Conservation (phyloP, 2,113 vertebrate species). For the Phylloscopus whistleri region DNA sequence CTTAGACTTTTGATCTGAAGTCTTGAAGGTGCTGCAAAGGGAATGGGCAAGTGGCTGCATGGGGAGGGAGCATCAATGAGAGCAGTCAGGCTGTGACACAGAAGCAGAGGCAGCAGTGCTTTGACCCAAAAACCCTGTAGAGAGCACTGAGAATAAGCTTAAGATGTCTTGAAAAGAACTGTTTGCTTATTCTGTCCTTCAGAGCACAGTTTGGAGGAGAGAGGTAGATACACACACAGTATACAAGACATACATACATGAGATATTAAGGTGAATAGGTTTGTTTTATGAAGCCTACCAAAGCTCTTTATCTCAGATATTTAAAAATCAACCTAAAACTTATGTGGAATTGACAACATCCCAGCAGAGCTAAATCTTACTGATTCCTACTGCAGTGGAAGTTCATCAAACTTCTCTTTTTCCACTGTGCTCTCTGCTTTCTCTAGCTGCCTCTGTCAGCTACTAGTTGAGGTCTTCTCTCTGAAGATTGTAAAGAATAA, state of each 20-base stretch:
- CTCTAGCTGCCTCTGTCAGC: background rate
- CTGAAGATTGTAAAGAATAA: background rate
- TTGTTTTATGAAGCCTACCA: background rate
- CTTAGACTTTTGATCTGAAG: background rate
- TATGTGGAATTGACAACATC: background rate
- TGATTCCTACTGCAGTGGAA: background rate
- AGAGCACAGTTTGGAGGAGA: background rate
- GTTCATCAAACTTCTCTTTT: background rate
- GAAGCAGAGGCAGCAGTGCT: background rate
- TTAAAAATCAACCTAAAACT: background rate
- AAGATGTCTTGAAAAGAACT: background rate
- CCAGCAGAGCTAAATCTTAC: background rate
- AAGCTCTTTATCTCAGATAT: background rate
- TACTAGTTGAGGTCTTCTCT: background rate
- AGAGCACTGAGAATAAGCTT: background rate
- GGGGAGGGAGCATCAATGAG: background rate
- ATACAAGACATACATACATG: background rate
- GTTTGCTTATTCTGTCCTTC: background rate
- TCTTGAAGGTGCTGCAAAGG: background rate
- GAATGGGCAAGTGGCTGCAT: background rate
- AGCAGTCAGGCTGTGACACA: background rate
- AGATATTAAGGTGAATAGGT: background rate
- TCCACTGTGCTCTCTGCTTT: background rate
- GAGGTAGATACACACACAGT: fast-evolving
- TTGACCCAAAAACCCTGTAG: background rate